Evolutionary conservation across 1,140 invertebrate genomes (phyloP), one percentile per base, ranked within the genome.

Genomic region (Drosophila athabasca): DNA sequence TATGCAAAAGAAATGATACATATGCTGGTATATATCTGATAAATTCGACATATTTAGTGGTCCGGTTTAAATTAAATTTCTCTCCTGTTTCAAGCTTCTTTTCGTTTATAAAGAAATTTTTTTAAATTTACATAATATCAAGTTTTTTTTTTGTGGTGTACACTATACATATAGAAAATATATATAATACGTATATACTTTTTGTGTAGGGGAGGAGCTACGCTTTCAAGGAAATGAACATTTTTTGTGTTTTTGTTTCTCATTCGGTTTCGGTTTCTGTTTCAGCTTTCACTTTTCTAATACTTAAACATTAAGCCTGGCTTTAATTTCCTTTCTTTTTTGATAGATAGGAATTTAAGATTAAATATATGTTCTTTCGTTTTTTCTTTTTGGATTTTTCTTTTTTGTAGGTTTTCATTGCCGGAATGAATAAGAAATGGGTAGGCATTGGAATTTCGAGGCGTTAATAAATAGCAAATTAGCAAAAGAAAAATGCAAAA

Each of bases 81-180:
- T 81, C n/a, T 64, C 13, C 58, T 67, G 50, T 76, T 59, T 71
- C 54, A 26, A 26, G 4, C 50, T 55, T 26, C 52, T 58, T 59
- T 43, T 46, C 52, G 48, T 26, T 26, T 50, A 55, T 55, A 67
- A 59, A 69, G 44, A 46, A 72, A 61, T 51, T 61, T 62, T 48
- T 68, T 46, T 87, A 81, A 74, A 70, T 81, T 35, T 87, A 81
- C 55, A 67, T 87, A 87, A 87, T 85, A 87, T 85, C 81, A 85
- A 85, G 60, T 50, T 53, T 35, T 81, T 19, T 68, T 54, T 48
- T 55, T 41, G 44, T 55, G 29, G 44, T 57, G 51, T 57, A 69
- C 66, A 68, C 64, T 69, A 66, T 73, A 65, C 61, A 79, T 43
- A 67, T 82, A 78, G 74, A 82, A 85, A 82, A 85, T 82, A 65